phyloP scores from a whole-genome alignment of 1,140 invertebrate species.

The Heliothis virescens region DNA sequence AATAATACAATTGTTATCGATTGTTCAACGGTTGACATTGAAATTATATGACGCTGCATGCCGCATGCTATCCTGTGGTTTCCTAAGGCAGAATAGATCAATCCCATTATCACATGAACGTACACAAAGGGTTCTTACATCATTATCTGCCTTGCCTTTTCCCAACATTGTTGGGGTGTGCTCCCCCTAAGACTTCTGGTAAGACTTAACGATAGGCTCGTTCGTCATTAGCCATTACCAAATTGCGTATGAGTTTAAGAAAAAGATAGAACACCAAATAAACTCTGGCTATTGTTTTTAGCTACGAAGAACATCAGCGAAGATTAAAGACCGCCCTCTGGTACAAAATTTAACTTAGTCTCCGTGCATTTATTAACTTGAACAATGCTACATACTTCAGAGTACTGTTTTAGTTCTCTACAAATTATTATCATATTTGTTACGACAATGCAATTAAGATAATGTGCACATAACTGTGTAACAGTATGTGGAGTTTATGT shows the following conservation, averaged over 20 bases:
- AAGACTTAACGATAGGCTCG: too few species aligned
- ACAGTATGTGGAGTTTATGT: conserved; percentile 60
- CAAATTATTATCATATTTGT: conserved; percentile 45
- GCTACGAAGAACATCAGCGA: conserved; percentile 9
- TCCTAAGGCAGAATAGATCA: background rate
- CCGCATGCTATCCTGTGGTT: background rate
- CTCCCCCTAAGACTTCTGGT: too few species aligned
- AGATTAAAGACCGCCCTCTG: conserved; percentile 21
- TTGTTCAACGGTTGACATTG: conserved; percentile 26
- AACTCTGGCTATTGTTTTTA: background rate
- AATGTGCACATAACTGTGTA: conserved; percentile 46
- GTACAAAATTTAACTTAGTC: background rate
- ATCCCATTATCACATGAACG: background rate
- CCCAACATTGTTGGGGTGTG: too few species aligned
- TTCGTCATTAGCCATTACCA: background rate
- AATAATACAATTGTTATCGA: conserved; percentile 25
- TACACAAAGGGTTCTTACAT: background rate
- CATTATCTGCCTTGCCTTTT: too few species aligned
- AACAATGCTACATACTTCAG: conserved; percentile 20
- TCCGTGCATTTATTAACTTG: background rate
- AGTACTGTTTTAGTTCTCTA: conserved; percentile 27
- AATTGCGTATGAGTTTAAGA: conserved; percentile 1
- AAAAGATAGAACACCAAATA: background rate
- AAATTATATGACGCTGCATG: conserved; percentile 3
- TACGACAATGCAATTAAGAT: conserved; percentile 52